Evolutionary conservation across 2,888 invertebrate species (phyloP).

Genomic region (Coenonympha glycerion): DNA sequence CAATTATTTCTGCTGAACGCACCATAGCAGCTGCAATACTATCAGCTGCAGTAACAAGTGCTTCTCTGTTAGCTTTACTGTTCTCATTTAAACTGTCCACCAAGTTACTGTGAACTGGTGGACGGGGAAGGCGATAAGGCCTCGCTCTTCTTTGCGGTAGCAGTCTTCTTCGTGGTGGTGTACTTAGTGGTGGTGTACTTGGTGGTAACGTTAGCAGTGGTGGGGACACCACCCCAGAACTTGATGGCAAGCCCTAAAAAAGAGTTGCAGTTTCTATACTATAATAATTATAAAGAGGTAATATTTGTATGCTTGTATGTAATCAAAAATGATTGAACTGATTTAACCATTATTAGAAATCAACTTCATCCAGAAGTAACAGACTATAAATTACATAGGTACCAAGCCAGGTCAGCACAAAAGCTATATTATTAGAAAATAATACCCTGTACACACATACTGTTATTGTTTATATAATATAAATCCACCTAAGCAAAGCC

Average conservation of each 20-base stretch:
- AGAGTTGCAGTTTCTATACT: neutral
- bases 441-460: too few species aligned
- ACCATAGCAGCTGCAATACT: conserved; percentile 1
- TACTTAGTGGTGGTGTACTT: neutral
- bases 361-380: too few species aligned
- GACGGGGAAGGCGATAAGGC: too few species aligned
- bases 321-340: too few species aligned
- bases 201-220: too few species aligned
- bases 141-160: neutral
- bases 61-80: neutral
- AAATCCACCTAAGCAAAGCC: too few species aligned
- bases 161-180: neutral
- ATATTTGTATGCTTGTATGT: neutral
- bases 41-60: neutral
- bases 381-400: too few species aligned
- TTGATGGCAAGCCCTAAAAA: neutral
- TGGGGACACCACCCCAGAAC: neutral
- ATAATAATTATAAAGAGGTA: neutral
- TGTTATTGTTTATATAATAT: too few species aligned
- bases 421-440: too few species aligned
- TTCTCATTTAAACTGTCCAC: neutral
- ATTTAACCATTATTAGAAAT: too few species aligned
- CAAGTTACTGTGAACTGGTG: neutral
- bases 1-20: neutral
- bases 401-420: too few species aligned